These are phyloP conservation scores for Ennomos quercinarius DNA, from an alignment of 2,888 invertebrate species.

Conservation along the genomic window DNA sequence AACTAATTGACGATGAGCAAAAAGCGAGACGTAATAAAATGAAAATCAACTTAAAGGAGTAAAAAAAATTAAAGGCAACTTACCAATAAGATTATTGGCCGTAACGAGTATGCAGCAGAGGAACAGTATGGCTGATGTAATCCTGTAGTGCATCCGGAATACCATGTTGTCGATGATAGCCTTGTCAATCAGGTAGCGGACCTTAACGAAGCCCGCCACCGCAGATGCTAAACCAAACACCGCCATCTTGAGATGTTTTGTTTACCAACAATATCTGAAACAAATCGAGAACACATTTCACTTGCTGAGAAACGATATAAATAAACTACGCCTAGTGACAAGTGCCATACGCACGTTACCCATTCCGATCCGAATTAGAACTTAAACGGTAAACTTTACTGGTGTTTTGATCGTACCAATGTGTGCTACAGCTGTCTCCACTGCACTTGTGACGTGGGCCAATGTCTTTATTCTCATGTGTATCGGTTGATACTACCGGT, in stretches of 20 bases:
- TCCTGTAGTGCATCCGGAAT: slow-evolving; percentile 94
- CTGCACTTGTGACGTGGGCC: slow-evolving; percentile 47
- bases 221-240: slow-evolving; percentile 94
- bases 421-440: slow-evolving; percentile 67
- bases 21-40: too few species aligned
- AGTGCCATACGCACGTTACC: slow-evolving; percentile 70
- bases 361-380: slow-evolving; percentile 75
- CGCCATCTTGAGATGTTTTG: slow-evolving; percentile 86
- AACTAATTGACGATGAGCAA: too few species aligned
- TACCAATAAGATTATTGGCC: slow-evolving; percentile 95
- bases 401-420: slow-evolving; percentile 66
- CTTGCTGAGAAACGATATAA: slow-evolving; percentile 62
- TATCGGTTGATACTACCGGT: slow-evolving; percentile 49
- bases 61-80: slow-evolving; percentile 67
- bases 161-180: slow-evolving; percentile 96
- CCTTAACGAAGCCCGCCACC: slow-evolving; percentile 95
- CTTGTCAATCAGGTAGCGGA: slow-evolving; percentile 94
- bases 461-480: slow-evolving; percentile 57
- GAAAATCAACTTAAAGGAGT: too few species aligned
- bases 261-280: slow-evolving; percentile 60
- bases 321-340: slow-evolving; percentile 67
- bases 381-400: slow-evolving; percentile 72
- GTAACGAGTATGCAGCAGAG: slow-evolving; percentile 95
- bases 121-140: slow-evolving; percentile 94
- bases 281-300: slow-evolving; percentile 34